phyloP scores from a whole-genome alignment of 2,113 vertebrate genomes.

The Phylloscopus trochiloides region DNA sequence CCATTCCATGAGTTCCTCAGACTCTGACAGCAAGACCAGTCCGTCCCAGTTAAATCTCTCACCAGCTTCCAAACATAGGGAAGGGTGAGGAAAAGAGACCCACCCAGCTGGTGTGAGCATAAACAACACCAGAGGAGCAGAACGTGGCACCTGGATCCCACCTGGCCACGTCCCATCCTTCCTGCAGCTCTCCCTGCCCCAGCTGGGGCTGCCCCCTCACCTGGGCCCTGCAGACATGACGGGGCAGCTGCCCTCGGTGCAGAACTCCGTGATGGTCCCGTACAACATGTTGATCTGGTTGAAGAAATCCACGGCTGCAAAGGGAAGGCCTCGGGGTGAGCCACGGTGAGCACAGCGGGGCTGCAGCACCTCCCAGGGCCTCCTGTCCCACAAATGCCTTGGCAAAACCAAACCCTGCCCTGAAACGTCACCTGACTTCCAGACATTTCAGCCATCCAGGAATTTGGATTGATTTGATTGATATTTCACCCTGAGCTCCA shows the following conservation, averaged over 20 bases:
- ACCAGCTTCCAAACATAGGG: neutral
- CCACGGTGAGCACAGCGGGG: fast-evolving
- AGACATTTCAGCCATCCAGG: fast-evolving
- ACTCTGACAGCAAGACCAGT: neutral
- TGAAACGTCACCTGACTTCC: fast-evolving
- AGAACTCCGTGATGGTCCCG: slow-evolving; percentile 96
- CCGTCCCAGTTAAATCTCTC: neutral
- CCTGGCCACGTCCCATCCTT: fast-evolving
- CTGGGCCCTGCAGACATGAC: slow-evolving; percentile 96
- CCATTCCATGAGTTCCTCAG: neutral
- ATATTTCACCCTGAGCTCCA: fast-evolving
- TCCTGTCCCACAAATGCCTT: fast-evolving
- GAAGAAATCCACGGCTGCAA: slow-evolving; percentile 93
- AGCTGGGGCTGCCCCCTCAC: slow-evolving; percentile 54
- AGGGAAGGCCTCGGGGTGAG: neutral
- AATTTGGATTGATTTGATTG: no score
- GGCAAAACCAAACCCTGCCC: neutral
- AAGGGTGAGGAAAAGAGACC: neutral
- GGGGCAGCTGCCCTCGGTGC: slow-evolving; percentile 89
- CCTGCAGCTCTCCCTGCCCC: fast-evolving
- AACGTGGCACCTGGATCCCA: fast-evolving
- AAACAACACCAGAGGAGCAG: fast-evolving
- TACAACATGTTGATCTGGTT: slow-evolving; percentile 99
- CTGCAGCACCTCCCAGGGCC: neutral
- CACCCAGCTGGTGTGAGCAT: neutral